Conservation (phyloP, 1,140 invertebrate species). For the Anastrepha obliqua region DNA sequence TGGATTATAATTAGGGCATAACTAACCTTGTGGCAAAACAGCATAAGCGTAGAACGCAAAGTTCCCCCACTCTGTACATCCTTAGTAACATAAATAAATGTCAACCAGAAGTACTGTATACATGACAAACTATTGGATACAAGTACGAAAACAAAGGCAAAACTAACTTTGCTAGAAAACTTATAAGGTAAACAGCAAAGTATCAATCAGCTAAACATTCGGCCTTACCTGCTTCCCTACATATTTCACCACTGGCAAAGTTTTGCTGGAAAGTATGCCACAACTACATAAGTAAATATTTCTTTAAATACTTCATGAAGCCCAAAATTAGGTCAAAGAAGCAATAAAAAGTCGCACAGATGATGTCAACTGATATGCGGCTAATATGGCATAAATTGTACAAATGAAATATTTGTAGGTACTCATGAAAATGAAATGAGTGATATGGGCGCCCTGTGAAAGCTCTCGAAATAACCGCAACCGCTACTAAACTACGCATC, state of each 20-base stretch:
- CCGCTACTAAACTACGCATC: background rate
- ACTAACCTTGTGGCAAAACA: too few relatives aligned
- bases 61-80: too few relatives aligned
- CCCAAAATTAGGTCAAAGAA: conserved; percentile 7
- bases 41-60: too few relatives aligned
- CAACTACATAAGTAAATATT: background rate
- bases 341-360: background rate
- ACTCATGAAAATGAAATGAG: background rate
- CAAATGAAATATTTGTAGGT: conserved; percentile 33
- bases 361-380: conserved; percentile 5
- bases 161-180: background rate
- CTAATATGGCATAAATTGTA: conserved; percentile 29
- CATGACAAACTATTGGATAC: background rate
- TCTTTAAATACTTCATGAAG: background rate
- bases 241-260: conserved; percentile 3
- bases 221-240: background rate
- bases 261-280: conserved; percentile 24
- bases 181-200: background rate
- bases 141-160: background rate
- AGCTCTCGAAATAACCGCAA: background rate
- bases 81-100: too few relatives aligned
- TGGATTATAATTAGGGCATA: too few relatives aligned
- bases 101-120: too few relatives aligned
- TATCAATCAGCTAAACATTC: background rate
- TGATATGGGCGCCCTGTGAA: background rate